phyloP scores from a whole-genome alignment of 2,888 invertebrate species.

The Meiosimyza decipiens region DNA sequence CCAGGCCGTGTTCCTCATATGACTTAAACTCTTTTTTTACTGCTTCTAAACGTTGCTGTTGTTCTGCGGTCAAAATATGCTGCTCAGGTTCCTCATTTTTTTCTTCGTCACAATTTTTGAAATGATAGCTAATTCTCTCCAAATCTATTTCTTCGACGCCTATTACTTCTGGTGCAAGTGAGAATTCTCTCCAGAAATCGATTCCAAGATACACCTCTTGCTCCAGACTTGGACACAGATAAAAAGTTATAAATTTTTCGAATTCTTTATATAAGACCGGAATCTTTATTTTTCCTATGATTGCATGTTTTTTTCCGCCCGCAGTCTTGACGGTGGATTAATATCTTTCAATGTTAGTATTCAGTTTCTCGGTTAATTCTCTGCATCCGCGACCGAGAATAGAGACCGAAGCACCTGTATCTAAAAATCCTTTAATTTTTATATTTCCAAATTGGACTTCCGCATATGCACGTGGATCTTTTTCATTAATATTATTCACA shows the following conservation, averaged over 20 bases:
- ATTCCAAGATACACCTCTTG: slow-evolving; percentile 31
- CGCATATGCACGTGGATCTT: not conserved
- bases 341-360: not conserved
- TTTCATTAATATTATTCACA: not conserved
- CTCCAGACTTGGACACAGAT: slow-evolving; percentile 27
- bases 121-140: not conserved
- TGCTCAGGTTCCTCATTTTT: not conserved
- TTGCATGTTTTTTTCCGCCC: slow-evolving; percentile 11
- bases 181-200: no score
- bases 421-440: not conserved
- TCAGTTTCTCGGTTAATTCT: not conserved
- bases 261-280: not conserved
- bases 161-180: slow-evolving; percentile 14
- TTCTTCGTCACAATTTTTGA: no score
- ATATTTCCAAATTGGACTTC: not conserved
- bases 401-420: slow-evolving; percentile 20
- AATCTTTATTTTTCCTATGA: slow-evolving; percentile 18
- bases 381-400: not conserved
- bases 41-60: not conserved
- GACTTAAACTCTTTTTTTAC: not conserved
- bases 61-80: not conserved
- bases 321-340: slow-evolving; percentile 21
- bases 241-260: slow-evolving; percentile 1
- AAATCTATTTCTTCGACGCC: not conserved
- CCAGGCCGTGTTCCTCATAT: slow-evolving; percentile 8